Evolutionary conservation across 2,888 invertebrate genomes (phyloP), one percentile per base, ranked within the genome.

Genomic region (Epinotia ramella): DNA sequence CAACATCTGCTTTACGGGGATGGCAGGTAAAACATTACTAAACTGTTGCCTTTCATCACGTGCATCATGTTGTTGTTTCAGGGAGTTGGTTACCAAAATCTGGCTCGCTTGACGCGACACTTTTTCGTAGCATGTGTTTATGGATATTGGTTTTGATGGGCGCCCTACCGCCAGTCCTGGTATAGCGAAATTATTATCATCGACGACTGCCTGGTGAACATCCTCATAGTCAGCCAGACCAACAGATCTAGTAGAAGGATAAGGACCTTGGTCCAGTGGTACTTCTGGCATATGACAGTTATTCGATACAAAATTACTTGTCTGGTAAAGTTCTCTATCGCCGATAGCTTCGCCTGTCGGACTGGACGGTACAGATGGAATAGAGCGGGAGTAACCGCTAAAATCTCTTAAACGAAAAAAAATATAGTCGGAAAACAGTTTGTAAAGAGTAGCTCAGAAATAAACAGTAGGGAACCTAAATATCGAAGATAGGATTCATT

Each of bases 321-420:
- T 13, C 20, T 59, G 46, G 59, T 67, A 16, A 40, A 46, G n/a
- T 53, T 56, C 56, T 13, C 9, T 56, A 20, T 46, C 68, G 33
- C 20, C 20, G 9, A 20, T 12, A 18, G 11, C 13, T 1, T 20
- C 59, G n/a, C 33, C n/a, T 65, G n/a, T 9, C 12, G 64, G 16
- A n/a, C 70, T 60, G 6, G 65, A 33, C 11, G 73, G 53, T 33
- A 28, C 49, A 20, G 59, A 33, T 16, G 69, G 60, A 20, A 70
- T 16, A 11, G 49, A 40, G 33, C 46, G 69, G 20, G 24, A 28
- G 40, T 49, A n/a, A 4, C 18, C 13, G 24, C 40, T 18, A 65
- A 59, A 65, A 13, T 65, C 59, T 24, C 70, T 57, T 13, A 44
- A 68, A 59, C 59, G 46, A 68, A 0, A 62, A 5, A 59, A 5